phyloP scores from a whole-genome alignment of 2,113 vertebrate species.

The Myanophis thanlyinensis region DNA sequence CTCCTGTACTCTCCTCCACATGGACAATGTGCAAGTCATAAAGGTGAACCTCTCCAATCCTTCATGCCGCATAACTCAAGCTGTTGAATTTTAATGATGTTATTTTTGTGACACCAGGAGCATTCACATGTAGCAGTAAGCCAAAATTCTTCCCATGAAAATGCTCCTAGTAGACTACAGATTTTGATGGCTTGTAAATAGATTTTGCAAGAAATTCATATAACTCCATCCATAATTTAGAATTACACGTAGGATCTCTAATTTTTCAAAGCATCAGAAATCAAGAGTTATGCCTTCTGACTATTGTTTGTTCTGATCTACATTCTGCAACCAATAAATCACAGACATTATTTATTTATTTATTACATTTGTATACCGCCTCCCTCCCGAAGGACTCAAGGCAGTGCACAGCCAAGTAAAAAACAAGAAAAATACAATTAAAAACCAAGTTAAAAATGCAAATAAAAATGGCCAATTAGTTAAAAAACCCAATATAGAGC shows the following conservation, averaged over 20 bases:
- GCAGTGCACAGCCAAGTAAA: too few relatives aligned
- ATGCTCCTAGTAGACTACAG: background rate
- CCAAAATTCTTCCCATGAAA: background rate
- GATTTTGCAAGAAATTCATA: background rate
- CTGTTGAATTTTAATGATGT: background rate
- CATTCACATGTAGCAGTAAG: background rate
- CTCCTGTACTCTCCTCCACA: background rate
- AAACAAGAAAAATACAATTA: too few relatives aligned
- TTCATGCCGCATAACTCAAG: background rate
- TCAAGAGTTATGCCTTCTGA: background rate
- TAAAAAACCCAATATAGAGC: too few relatives aligned
- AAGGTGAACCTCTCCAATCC: background rate
- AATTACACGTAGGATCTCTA: background rate
- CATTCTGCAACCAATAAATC: background rate
- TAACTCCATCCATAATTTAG: background rate
- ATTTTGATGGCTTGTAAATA: background rate
- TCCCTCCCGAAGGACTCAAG: too few relatives aligned
- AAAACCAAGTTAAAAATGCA: too few relatives aligned
- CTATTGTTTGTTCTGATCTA: background rate
- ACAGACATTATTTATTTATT: too few relatives aligned
- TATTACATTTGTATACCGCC: too few relatives aligned
- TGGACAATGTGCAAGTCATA: background rate
- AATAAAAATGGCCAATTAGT: too few relatives aligned
- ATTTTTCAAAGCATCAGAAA: background rate
- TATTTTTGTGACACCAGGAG: background rate